Evolutionary conservation across 1,140 invertebrate genomes (phyloP), one percentile per base, ranked within the genome.

Genomic region (Paraescarpia echinospica): DNA sequence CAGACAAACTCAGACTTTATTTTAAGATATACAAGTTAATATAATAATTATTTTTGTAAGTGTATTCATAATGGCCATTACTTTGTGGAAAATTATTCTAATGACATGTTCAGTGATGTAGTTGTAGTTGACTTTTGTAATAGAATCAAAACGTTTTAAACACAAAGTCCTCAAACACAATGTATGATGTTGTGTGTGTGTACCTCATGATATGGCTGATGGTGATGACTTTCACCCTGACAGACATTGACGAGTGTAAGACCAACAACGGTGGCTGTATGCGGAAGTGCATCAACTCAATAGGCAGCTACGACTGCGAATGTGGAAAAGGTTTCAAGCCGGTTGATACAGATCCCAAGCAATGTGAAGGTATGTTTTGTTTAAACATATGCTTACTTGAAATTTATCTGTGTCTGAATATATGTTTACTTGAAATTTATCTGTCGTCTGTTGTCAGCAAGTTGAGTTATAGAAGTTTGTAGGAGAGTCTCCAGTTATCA

Each of bases 311-410:
- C 35, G 22, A 22, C 35, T 90, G 90, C n/a, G 34, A 35, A 34
- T 90, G 90, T 90, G 90, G 90, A 4, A 34, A 34, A 35, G 90
- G 90, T 31, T 90, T 90, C 35, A 41, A 90, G 35, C 34, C 35
- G 18, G n/a, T 22, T 8, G 34, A 12, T 18, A 27, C 35, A 35
- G 90, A 90, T 90, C 18, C 90, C 34, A 90, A 90, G 90, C 14
- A 90, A 41, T 90, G 90, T 90, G 35, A 35, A 90, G 90, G 90
- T 90, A 90, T 90, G 90, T 90, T 41, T 27, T 90, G 0, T 35
- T 22, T 35, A n/a, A 6, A 90, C 18, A 5, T 33, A 90, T 5
- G 4, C 18, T 90, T 90, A 14, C 35, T 90, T 31, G 35, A 33
- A 6, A 35, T 35, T 90, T 27, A 12, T 90, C 89, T n/a, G n/a